Evolutionary conservation across 2,113 vertebrate genomes (phyloP).

Genomic region (Piprites chloris): DNA sequence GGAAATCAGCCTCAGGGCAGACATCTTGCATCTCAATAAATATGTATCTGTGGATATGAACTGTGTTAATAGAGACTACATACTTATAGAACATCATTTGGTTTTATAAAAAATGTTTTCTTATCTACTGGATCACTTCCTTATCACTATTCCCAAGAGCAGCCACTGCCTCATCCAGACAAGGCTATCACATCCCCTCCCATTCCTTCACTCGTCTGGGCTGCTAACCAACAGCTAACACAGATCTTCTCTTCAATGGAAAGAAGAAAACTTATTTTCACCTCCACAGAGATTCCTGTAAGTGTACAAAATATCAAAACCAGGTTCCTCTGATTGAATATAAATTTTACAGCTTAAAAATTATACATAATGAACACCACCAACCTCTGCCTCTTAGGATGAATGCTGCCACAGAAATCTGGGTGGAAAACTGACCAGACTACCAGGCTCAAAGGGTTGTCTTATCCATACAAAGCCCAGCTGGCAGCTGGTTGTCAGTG

Average conservation of each 20-base stretch:
- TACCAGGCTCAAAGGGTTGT: not conserved
- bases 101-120: not conserved
- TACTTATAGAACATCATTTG: not conserved
- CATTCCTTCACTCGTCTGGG: not conserved
- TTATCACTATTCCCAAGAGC: not conserved
- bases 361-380: not conserved
- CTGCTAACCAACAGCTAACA: not conserved
- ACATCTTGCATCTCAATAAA: constrained; percentile 75
- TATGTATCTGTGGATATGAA: not conserved
- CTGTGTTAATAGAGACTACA: not conserved
- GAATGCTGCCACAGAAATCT: not conserved
- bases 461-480: not conserved
- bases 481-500: not conserved
- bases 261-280: not conserved
- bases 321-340: not conserved
- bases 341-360: not conserved
- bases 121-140: not conserved
- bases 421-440: not conserved
- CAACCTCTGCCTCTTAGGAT: not conserved
- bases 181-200: not conserved
- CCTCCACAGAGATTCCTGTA: not conserved
- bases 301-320: not conserved
- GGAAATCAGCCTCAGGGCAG: constrained; percentile 69
- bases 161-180: not conserved
- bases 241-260: not conserved